A percentile compares a stretch with the other conserved stretches of the same genome.
phyloP scores from a whole-genome alignment of 1,140 invertebrate genomes.

The Diploscapter pachys region DNA sequence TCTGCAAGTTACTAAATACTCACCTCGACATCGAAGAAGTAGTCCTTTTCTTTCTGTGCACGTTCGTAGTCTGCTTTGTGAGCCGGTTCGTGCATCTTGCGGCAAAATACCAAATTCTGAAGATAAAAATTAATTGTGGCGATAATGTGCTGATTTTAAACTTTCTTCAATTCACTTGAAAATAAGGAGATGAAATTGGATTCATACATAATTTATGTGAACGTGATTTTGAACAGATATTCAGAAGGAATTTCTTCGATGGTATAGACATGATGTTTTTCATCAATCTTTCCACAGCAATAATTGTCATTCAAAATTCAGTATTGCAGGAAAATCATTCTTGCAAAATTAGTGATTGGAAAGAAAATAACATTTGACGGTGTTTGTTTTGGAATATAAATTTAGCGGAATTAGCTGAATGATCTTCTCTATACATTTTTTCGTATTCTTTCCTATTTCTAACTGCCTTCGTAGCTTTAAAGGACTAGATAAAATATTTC shows the following conservation, averaged over 20 bases:
- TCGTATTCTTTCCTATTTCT: neutral
- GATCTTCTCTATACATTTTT: neutral
- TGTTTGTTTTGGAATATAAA: no score
- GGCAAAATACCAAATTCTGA: slow-evolving; percentile 43
- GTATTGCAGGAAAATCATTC: no score
- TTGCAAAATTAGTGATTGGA: no score
- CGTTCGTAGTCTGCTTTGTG: slow-evolving; percentile 51
- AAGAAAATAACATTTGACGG: no score
- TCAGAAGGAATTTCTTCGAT: no score
- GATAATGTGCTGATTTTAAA: neutral
- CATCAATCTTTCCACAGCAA: no score
- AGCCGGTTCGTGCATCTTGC: slow-evolving; percentile 57
- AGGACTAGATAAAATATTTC: neutral
- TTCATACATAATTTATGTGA: neutral
- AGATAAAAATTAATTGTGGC: neutral
- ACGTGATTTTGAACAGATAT: neutral
- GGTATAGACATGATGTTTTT: no score
- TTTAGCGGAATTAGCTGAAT: no score
- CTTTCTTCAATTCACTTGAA: no score
- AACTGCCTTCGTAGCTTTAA: neutral
- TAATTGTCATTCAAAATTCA: no score
- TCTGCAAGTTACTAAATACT: slow-evolving; percentile 9
- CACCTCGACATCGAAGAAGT: slow-evolving; percentile 57
- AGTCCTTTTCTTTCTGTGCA: slow-evolving; percentile 51
- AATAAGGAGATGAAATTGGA: neutral